phyloP scores from a whole-genome alignment of 2,888 invertebrate genomes.

The Volucella bombylans region DNA sequence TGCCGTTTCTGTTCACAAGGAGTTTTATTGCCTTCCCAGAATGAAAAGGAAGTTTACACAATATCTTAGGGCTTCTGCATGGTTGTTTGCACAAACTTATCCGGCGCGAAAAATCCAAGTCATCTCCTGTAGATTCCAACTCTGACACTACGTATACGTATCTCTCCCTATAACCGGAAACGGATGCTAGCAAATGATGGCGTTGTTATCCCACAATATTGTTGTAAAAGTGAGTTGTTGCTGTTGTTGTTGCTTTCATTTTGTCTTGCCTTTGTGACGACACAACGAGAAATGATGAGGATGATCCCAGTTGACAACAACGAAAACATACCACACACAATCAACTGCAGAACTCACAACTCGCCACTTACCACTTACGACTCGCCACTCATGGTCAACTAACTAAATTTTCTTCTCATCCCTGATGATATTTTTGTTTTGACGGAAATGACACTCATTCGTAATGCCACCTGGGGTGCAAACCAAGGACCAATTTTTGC shows the following conservation, averaged over 20 bases:
- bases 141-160: conserved; percentile 28
- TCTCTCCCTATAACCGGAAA: conserved; percentile 61
- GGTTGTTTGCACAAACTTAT: conserved; percentile 68
- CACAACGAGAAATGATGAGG: conserved; percentile 31
- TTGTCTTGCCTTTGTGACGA: not conserved
- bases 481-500: conserved; percentile 10
- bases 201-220: conserved; percentile 30
- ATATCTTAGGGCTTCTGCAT: conserved; percentile 66
- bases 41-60: conserved; percentile 69
- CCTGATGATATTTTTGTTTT: conserved; percentile 19
- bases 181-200: conserved; percentile 66
- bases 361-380: too few species aligned
- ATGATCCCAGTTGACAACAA: conserved; percentile 44
- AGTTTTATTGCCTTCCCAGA: conserved; percentile 68
- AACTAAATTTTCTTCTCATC: not conserved
- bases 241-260: too few species aligned
- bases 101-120: conserved; percentile 45
- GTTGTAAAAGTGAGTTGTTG: conserved; percentile 1
- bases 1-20: conserved; percentile 43
- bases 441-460: conserved; percentile 45
- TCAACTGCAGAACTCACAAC: not conserved
- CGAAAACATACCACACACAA: conserved; percentile 20
- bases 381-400: not conserved
- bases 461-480: conserved; percentile 48
- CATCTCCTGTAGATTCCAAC: conserved; percentile 61